phyloP scores from a whole-genome alignment of 2,797 vertebrate genomes.

The Poecilia wingei region DNA sequence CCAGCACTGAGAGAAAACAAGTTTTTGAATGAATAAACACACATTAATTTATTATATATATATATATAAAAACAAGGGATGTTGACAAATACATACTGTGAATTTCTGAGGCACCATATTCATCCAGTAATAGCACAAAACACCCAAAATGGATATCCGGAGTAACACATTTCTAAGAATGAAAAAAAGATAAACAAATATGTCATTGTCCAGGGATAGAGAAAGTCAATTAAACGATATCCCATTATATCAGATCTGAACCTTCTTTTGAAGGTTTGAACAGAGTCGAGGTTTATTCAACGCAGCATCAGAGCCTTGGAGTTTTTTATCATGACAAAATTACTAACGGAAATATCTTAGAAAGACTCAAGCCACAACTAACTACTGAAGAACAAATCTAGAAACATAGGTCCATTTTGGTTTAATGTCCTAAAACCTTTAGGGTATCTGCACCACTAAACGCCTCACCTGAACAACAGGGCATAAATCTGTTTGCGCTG shows the following conservation, averaged over 20 bases:
- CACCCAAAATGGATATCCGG: conserved; percentile 89
- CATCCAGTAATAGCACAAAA: conserved; percentile 95
- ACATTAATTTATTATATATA: neutral
- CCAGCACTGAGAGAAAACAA: conserved; percentile 87
- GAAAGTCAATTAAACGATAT: neutral
- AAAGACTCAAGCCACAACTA: neutral
- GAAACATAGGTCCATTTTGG: neutral
- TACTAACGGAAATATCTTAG: neutral
- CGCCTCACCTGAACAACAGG: conserved; percentile 85
- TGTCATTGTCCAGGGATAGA: neutral
- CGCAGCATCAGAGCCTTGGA: neutral
- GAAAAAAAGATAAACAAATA: conserved; percentile 2
- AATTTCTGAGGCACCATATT: conserved; percentile 65
- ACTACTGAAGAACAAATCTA: neutral
- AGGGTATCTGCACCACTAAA: too few species aligned
- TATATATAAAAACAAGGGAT: neutral
- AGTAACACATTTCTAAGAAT: conserved; percentile 86
- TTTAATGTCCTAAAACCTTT: neutral
- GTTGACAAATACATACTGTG: conserved; percentile 56
- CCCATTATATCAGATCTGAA: too few species aligned
- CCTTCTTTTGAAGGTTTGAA: too few species aligned
- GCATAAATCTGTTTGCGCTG: conserved; percentile 85
- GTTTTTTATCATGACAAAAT: neutral
- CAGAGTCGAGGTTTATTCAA: neutral
- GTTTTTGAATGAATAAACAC: neutral